A percentile compares a stretch with the other conserved stretches of the same genome.
These are phyloP conservation scores for Cyclophora punctaria DNA, from an alignment of 2,888 invertebrate species.

Conservation along the genomic window DNA sequence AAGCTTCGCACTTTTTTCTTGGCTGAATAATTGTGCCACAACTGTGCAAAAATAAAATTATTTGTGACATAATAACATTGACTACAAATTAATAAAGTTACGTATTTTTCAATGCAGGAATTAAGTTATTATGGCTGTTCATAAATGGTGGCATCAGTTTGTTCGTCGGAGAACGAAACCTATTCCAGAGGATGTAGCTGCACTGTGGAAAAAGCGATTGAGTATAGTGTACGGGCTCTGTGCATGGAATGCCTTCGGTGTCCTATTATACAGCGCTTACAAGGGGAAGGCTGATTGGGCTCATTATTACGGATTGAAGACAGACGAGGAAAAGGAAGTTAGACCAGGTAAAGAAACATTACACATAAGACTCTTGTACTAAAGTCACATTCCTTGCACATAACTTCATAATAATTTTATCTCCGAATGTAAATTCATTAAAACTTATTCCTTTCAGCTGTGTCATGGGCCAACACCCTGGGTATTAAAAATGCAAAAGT, in stretches of 20 bases:
- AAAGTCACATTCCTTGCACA: too few species aligned
- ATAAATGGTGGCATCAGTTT: slow-evolving; percentile 62
- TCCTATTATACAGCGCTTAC: slow-evolving; percentile 75
- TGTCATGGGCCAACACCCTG: slow-evolving; percentile 72
- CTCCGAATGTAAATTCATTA: neutral
- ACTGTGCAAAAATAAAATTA: too few species aligned
- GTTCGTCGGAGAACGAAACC: slow-evolving; percentile 58
- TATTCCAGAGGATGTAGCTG: slow-evolving; percentile 65
- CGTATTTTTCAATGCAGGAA: too few species aligned
- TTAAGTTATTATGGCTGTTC: slow-evolving; percentile 28
- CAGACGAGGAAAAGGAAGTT: slow-evolving; percentile 71
- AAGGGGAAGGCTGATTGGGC: slow-evolving; percentile 81
- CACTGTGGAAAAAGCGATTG: slow-evolving; percentile 76
- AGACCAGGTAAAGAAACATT: slow-evolving; percentile 72
- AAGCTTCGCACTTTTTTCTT: too few species aligned
- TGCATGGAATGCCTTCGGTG: slow-evolving; percentile 83
- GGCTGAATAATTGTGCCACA: too few species aligned
- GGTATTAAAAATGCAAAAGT: slow-evolving; percentile 75
- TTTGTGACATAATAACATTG: too few species aligned
- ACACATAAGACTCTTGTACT: neutral
- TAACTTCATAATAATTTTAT: too few species aligned
- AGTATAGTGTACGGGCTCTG: slow-evolving; percentile 78
- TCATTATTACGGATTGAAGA: slow-evolving; percentile 77
- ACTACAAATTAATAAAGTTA: too few species aligned
- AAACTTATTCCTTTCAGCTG: slow-evolving; percentile 53